Base-by-base conservation (phyloP, 2,113 vertebrate genomes). In the Stercorarius parasiticus region DNA sequence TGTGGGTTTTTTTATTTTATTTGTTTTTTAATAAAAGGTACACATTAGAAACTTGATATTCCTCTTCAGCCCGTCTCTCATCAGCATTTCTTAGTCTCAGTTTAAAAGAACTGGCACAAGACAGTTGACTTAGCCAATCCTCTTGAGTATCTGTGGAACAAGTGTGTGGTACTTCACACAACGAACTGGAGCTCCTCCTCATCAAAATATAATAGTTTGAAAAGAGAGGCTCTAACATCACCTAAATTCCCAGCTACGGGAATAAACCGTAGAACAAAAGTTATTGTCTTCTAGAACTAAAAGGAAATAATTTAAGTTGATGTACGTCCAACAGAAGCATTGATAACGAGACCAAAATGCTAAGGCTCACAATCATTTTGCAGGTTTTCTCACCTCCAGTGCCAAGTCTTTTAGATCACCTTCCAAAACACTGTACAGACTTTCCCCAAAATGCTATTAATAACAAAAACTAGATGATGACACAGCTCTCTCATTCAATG, bases 111-210 rank as follows among this genome's bases (percentile, higher is more conserved):
- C 14, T 34, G 38, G 18, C 12, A 49, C 11, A 32, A 29, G 58
- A 70, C 25, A 70, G 27, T 27, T 70, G 58, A 61, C 27, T 64
- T 34, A 22, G 17, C 11, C 38, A 81, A 66, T 19, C 11, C 45
- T 49, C 59, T 40, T 34, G 10, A 74, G 45, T 71, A 69, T 18
- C n/a, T 36, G 19, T 23, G 15, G 27, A 91, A 65, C 14, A 22
- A 59, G 47, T 0, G 2, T 15, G 15, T 29, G 30, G 25, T 23
- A 36, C 43, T 45, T 67, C 3, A 1, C 25, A 49, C 19, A 50
- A 61, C 1, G 30, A 64, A 71, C 2, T 2, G 55, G 40, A n/a
- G 50, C n/a, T 77, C 30, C 21, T 65, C 6, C 36, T 61, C 64
- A 64, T 16, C 15, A 64, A 85, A 76, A 88, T 5, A 6, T 1